A percentile compares a stretch with the other conserved stretches of the same genome.
phyloP scores from a whole-genome alignment of 2,888 invertebrate species.

The Callimorpha dominula region DNA sequence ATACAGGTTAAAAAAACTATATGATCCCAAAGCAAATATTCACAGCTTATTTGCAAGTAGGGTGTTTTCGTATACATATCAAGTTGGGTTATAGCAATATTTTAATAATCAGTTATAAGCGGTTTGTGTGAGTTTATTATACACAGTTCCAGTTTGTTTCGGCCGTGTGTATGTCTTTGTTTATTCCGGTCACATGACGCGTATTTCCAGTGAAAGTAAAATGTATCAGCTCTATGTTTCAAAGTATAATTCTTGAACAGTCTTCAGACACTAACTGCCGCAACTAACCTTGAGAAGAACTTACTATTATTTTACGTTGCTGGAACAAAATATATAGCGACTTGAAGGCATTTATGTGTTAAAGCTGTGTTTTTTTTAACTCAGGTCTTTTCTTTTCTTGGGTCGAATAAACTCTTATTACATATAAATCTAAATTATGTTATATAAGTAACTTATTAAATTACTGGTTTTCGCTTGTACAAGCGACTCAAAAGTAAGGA shows the following conservation, averaged over 20 bases:
- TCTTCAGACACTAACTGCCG: not conserved
- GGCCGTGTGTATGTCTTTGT: constrained; percentile 39
- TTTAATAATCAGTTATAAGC: not conserved
- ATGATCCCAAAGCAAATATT: no score
- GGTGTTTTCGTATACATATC: no score
- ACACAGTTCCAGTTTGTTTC: constrained; percentile 25
- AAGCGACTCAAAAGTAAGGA: no score
- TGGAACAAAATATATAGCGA: not conserved
- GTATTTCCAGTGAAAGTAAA: constrained; percentile 39
- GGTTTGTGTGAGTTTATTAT: constrained; percentile 25
- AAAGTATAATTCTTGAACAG: constrained; percentile 20
- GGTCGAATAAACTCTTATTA: no score
- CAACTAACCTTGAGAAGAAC: not conserved
- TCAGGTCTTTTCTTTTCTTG: no score
- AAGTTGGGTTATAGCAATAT: no score
- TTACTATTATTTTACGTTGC: not conserved
- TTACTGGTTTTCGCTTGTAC: no score
- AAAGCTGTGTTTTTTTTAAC: no score
- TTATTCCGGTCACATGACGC: constrained; percentile 44
- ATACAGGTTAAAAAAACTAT: no score
- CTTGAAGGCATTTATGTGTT: not conserved
- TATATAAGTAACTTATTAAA: no score
- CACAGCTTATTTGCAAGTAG: no score
- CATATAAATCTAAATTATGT: no score
- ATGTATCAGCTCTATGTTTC: constrained; percentile 30